Base-by-base conservation (phyloP, 2,888 invertebrate genomes). In the Hofmannophila pseudospretella region DNA sequence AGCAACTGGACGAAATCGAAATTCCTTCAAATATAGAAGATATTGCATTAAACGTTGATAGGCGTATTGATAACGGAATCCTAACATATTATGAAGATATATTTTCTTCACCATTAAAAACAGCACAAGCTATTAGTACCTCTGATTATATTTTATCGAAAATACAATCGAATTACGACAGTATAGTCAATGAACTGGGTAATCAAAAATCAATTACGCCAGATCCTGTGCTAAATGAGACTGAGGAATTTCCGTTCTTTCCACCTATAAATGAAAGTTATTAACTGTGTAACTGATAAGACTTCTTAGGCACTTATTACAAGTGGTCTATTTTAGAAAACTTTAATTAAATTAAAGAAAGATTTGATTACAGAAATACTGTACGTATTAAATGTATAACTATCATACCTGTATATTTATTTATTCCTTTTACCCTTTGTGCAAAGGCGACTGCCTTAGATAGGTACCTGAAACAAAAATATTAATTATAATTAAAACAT, bases 251-350 rank as follows among this genome's bases (percentile, higher is more conserved):
- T 28, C 9, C 7, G 1, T n/a, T 25, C n/a, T 9, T 30, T 2
- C 3, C 32, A 12, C 32, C 25, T 9, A 7, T 13, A 25, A 25
- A 13, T 33, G 32, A 33, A 33, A 12, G 22, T 11, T n/a, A n/a
- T n/a, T n/a, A 23, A 33, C 13, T 33, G 23, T 13, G 32, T 25
- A 1, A 10, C 9, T 12, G 14, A 33, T 10, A 10, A 32, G 9
- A 9, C 5, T 20, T 4, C 20, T 3, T n/a, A n/a, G n/a, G n/a
- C n/a, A n/a, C n/a, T n/a, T n/a, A n/a, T n/a, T n/a, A n/a, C n/a
- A n/a, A n/a, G n/a, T n/a, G n/a, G n/a, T n/a, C n/a, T n/a, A n/a
- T n/a, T n/a, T n/a, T n/a, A n/a, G n/a, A n/a, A n/a, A n/a, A n/a
- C n/a, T n/a, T n/a, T n/a, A n/a, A n/a, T n/a, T n/a, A n/a, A n/a